phyloP scores from a whole-genome alignment of 1,140 invertebrate species.

The Bilobella aurantiaca region DNA sequence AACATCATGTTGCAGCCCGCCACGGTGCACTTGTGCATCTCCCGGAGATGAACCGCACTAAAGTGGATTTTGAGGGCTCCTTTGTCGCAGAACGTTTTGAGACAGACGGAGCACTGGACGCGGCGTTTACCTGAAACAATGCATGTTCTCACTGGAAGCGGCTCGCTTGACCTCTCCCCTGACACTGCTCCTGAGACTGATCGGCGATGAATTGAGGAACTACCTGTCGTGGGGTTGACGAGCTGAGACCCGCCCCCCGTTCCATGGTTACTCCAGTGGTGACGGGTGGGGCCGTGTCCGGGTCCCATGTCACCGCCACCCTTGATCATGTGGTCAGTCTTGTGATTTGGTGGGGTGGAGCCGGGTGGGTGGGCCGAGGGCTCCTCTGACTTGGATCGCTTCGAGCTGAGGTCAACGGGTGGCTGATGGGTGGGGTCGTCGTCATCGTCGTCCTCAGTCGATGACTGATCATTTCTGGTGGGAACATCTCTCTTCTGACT shows the following conservation, averaged over 20 bases:
- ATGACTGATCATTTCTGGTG: neutral
- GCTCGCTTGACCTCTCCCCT: neutral
- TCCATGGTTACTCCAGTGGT: slow-evolving; percentile 4
- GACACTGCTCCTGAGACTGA: neutral
- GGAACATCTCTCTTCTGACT: slow-evolving; percentile 13
- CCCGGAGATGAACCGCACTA: slow-evolving; percentile 92
- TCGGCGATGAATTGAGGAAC: neutral
- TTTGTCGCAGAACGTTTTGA: slow-evolving; percentile 99
- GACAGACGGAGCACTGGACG: slow-evolving; percentile 94
- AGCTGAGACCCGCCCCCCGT: slow-evolving; percentile 17
- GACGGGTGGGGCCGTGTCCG: neutral
- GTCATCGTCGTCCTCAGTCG: slow-evolving; percentile 1
- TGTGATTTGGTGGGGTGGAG: neutral
- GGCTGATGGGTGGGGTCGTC: neutral
- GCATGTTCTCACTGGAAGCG: neutral
- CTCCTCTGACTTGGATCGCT: neutral
- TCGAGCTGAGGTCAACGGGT: slow-evolving; percentile 14
- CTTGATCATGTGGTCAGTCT: neutral
- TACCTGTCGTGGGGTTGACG: slow-evolving; percentile 73
- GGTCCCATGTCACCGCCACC: no score
- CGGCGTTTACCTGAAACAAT: slow-evolving; percentile 87
- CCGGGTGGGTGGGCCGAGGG: neutral
- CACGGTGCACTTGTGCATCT: slow-evolving; percentile 99
- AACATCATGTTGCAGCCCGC: slow-evolving; percentile 99
- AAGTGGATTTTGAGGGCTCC: slow-evolving; percentile 99